These are phyloP conservation scores for Oscheius onirici DNA, from an alignment of 2,888 invertebrate species.

Conservation along the genomic window DNA sequence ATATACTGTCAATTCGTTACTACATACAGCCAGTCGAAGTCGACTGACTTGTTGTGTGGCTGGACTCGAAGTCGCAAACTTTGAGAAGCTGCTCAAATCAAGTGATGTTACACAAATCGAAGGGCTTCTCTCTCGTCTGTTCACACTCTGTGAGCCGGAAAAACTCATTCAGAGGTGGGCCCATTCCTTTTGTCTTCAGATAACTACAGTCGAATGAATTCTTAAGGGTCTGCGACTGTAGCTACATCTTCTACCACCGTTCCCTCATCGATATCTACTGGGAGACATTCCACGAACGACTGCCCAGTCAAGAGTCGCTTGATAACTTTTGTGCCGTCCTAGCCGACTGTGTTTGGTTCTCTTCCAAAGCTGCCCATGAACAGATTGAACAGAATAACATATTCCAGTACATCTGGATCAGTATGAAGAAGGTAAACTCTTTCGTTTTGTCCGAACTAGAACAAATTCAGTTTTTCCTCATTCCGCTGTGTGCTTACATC, in stretches of 20 bases:
- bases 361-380: neutral
- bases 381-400: neutral
- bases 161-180: constrained; percentile 30
- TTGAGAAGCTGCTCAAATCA: constrained; percentile 35
- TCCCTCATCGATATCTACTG: constrained; percentile 72
- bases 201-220: too few relatives aligned
- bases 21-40: constrained; percentile 39
- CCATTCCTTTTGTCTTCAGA: too few relatives aligned
- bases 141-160: constrained; percentile 21
- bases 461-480: constrained; percentile 15
- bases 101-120: constrained; percentile 34
- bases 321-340: constrained; percentile 17
- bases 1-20: constrained; percentile 38
- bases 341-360: constrained; percentile 10
- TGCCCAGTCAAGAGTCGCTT: constrained; percentile 29
- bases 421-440: constrained; percentile 4
- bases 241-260: constrained; percentile 85
- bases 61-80: constrained; percentile 55
- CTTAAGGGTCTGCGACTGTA: constrained; percentile 76
- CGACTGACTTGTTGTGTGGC: constrained; percentile 45
- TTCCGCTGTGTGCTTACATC: constrained; percentile 81
- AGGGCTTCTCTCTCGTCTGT: constrained; percentile 32
- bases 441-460: neutral
- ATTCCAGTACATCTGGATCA: constrained; percentile 11
- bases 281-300: constrained; percentile 38